Evolutionary conservation across 1,140 invertebrate genomes (phyloP).

Genomic region (Drosophila triauraria): DNA sequence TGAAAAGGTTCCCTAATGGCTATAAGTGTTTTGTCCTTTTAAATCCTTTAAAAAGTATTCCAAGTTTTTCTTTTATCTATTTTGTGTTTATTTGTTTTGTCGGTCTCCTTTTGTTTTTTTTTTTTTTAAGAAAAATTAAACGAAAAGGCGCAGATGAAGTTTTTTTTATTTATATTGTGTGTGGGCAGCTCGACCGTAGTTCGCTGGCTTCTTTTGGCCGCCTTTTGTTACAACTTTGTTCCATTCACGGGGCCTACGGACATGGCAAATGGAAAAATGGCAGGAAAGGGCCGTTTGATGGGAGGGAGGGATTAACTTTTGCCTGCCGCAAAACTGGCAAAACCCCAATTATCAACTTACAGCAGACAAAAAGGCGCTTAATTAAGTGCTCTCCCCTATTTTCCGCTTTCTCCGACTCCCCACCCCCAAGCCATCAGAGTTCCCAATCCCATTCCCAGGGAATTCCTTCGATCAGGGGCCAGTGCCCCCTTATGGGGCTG

Average conservation of each 20-base stretch:
- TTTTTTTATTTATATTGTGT: constrained; percentile 24
- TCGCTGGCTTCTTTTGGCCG: constrained; percentile 16
- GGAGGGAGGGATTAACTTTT: constrained; percentile 65
- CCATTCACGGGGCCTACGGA: constrained; percentile 8
- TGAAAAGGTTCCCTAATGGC: not conserved
- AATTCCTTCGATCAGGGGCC: constrained; percentile 41
- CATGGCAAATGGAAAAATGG: constrained; percentile 2
- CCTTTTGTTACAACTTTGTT: constrained; percentile 54
- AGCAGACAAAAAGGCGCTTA: constrained; percentile 75
- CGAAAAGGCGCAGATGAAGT: constrained; percentile 13
- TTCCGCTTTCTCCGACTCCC: constrained; percentile 34
- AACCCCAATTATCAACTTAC: constrained; percentile 78
- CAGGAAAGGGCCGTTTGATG: constrained; percentile 17
- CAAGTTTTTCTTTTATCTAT: not conserved
- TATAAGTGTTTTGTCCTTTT: not conserved
- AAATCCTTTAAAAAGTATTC: not conserved
- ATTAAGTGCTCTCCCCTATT: constrained; percentile 72
- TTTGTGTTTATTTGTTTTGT: not conserved
- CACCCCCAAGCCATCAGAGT: not conserved
- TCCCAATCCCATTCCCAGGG: not conserved
- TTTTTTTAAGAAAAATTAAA: constrained; percentile 6
- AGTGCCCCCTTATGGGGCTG: not conserved
- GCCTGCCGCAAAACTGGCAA: constrained; percentile 62
- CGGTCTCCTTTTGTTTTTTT: not conserved
- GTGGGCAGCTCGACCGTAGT: constrained; percentile 9